Conservation (phyloP, 2,888 invertebrate species). For the Pseudanteris insignis region DNA sequence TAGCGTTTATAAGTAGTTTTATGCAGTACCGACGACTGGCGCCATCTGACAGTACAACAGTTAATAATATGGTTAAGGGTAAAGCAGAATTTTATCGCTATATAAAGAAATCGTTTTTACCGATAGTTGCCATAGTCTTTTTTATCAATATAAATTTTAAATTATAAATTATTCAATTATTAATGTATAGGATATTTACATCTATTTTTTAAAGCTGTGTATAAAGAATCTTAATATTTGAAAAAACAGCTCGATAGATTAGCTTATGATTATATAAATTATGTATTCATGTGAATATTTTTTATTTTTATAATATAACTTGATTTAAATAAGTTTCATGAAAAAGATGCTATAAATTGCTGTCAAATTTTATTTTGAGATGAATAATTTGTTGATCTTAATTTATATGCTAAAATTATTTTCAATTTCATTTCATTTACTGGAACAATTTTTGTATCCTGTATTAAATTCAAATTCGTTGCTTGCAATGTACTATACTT, state of each 20-base stretch:
- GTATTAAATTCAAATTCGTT: slow-evolving; percentile 37
- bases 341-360: too few species aligned
- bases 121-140: slow-evolving; percentile 15
- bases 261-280: too few species aligned
- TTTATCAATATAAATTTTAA: too few species aligned
- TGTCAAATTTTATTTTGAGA: too few species aligned
- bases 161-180: too few species aligned
- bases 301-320: background rate
- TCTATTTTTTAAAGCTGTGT: too few species aligned
- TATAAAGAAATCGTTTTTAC: slow-evolving; percentile 5
- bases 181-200: too few species aligned
- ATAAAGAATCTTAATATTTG: too few species aligned
- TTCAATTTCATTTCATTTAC: slow-evolving; percentile 31
- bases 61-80: background rate
- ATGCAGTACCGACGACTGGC: slow-evolving; percentile 6
- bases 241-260: too few species aligned
- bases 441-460: slow-evolving; percentile 33
- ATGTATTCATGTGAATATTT: background rate
- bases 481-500: slow-evolving; percentile 50
- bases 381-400: too few species aligned
- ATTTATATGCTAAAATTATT: slow-evolving; percentile 18
- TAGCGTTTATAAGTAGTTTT: slow-evolving; percentile 8
- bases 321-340: too few species aligned
- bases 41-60: slow-evolving; percentile 26
- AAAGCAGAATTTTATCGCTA: slow-evolving; percentile 14